A percentile compares a stretch with the other conserved stretches of the same genome.
These are phyloP conservation scores for Lycodopsis pacificus DNA, from an alignment of 2,797 vertebrate genomes.

Conservation along the genomic window DNA sequence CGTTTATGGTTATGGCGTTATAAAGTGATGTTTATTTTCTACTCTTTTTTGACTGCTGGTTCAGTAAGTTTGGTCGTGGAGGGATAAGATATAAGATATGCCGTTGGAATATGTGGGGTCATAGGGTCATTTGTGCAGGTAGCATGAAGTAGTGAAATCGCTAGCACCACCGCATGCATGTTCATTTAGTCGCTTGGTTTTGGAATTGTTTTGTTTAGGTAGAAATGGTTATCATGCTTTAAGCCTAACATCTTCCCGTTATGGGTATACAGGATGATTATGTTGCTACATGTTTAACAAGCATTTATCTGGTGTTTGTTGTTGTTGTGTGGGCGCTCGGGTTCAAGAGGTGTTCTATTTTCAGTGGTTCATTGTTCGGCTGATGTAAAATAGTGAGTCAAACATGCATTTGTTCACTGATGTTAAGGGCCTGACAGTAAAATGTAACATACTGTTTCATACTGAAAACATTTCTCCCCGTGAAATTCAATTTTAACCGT, in stretches of 20 bases:
- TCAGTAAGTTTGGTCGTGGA: background rate
- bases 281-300: constrained; percentile 1
- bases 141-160: too few relatives aligned
- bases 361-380: background rate
- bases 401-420: background rate
- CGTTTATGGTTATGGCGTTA: background rate
- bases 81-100: too few relatives aligned
- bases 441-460: background rate
- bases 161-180: background rate
- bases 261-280: background rate
- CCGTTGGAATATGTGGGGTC: too few relatives aligned
- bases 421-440: background rate
- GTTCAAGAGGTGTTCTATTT: background rate
- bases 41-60: background rate
- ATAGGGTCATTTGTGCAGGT: too few relatives aligned
- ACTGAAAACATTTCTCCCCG: background rate
- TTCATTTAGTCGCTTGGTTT: background rate
- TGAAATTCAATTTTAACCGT: background rate
- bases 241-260: background rate
- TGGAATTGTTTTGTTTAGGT: background rate
- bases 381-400: background rate
- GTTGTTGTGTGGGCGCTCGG: background rate
- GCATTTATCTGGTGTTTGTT: background rate
- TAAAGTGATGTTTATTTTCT: background rate
- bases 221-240: background rate